A percentile compares a stretch with the other conserved stretches of the same genome.
Evolutionary conservation across 2,888 invertebrate genomes (phyloP).

Genomic region (Heteromurus nitidus): DNA sequence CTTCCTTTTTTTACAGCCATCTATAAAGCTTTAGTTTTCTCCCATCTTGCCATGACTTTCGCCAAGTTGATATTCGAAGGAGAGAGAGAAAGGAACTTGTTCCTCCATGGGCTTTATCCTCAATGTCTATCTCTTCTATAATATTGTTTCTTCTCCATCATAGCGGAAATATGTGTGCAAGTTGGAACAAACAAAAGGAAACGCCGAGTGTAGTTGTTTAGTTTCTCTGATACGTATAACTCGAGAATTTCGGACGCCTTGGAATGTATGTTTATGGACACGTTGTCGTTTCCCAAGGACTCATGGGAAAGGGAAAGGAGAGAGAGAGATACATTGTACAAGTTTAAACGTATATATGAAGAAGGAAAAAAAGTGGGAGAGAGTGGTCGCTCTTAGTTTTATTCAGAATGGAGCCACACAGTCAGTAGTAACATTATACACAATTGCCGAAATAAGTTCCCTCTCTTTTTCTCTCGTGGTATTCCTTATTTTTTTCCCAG

Average conservation of each 20-base stretch:
- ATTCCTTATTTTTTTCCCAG: slow-evolving; percentile 9
- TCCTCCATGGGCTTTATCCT: too few species aligned
- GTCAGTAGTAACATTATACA: neutral
- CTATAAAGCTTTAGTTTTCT: neutral
- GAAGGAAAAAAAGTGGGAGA: neutral
- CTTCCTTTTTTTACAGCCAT: slow-evolving; percentile 3
- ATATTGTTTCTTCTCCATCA: too few species aligned
- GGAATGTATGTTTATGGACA: neutral
- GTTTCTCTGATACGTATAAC: neutral
- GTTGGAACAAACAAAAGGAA: too few species aligned
- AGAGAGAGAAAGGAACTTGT: too few species aligned
- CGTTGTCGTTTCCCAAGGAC: slow-evolving; percentile 2
- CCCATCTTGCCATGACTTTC: neutral
- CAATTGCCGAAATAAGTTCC: too few species aligned
- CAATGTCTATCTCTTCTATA: too few species aligned
- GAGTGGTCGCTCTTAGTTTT: neutral
- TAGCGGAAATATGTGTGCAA: too few species aligned
- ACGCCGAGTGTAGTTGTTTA: neutral
- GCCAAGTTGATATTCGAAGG: too few species aligned
- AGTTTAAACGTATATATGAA: too few species aligned
- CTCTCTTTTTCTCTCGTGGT: slow-evolving; percentile 12
- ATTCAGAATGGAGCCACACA: too few species aligned
- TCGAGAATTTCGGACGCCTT: neutral
- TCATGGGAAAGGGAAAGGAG: slow-evolving; percentile 17
- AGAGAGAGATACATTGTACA: neutral